A percentile compares a stretch with the other conserved stretches of the same genome.
These are phyloP conservation scores for Tachina fera DNA, from an alignment of 2,888 invertebrate genomes.

Conservation along the genomic window DNA sequence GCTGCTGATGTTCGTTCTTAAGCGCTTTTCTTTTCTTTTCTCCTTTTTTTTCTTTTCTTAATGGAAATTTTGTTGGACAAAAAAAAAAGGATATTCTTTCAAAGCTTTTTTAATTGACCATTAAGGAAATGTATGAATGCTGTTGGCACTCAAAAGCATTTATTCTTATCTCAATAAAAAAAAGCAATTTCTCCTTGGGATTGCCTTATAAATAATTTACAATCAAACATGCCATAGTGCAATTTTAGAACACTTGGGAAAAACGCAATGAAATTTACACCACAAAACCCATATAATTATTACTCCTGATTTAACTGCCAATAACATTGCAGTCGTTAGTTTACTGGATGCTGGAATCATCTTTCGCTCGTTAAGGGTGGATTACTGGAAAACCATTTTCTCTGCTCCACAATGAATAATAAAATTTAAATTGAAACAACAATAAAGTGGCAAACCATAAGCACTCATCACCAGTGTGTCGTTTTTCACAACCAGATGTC, in stretches of 20 bases:
- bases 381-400: conserved; percentile 32
- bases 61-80: background rate
- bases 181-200: conserved; percentile 10
- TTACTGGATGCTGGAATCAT: background rate
- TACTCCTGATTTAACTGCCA: conserved; percentile 40
- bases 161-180: background rate
- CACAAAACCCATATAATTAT: conserved; percentile 24
- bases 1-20: background rate
- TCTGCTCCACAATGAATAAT: conserved; percentile 31
- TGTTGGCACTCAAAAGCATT: background rate
- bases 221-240: background rate
- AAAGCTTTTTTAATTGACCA: conserved; percentile 23
- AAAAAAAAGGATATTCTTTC: background rate
- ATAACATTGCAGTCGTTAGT: conserved; percentile 22
- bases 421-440: conserved; percentile 58
- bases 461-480: conserved; percentile 39
- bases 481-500: conserved; percentile 38
- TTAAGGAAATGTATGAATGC: background rate
- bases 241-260: background rate
- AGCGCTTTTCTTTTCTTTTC: conserved; percentile 9
- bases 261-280: conserved; percentile 32
- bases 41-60: background rate
- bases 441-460: conserved; percentile 62
- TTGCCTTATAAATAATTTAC: background rate
- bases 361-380: background rate